Conservation (phyloP, 1,140 invertebrate genomes). For the Ctenoplectra terminalis region DNA sequence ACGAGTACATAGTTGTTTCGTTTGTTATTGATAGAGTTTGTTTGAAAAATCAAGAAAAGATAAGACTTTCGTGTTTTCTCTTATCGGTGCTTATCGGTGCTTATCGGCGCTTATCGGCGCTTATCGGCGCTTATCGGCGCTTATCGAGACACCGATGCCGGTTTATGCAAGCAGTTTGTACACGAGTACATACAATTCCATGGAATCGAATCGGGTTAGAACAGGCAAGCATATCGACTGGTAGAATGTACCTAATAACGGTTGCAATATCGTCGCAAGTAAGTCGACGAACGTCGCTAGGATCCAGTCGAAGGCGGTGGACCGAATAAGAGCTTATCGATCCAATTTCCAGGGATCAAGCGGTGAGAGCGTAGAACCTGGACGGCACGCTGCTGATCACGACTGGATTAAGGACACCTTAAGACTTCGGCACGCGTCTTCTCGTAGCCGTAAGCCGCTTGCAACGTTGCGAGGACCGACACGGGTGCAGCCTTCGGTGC, state of each 20-base stretch:
- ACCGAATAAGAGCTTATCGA: slow-evolving; percentile 68
- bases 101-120: too few relatives aligned
- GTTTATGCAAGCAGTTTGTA: slow-evolving; percentile 7
- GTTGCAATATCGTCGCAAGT: slow-evolving; percentile 23
- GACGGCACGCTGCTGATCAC: slow-evolving; percentile 56
- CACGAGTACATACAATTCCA: background rate
- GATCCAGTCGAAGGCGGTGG: slow-evolving; percentile 29
- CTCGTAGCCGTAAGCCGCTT: slow-evolving; percentile 53
- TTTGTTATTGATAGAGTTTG: too few relatives aligned
- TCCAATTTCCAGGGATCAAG: slow-evolving; percentile 70
- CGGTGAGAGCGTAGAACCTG: slow-evolving; percentile 50
- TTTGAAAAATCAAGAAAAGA: background rate
- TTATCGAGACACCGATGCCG: background rate
- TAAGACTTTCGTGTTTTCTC: background rate
- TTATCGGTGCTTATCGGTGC: too few relatives aligned
- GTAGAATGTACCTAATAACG: slow-evolving; percentile 22
- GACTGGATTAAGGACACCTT: slow-evolving; percentile 66
- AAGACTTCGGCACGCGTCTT: slow-evolving; percentile 65
- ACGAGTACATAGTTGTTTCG: background rate
- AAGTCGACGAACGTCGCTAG: background rate
- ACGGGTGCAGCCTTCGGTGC: background rate
- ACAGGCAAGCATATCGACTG: background rate
- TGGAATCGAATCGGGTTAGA: background rate
- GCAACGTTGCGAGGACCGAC: slow-evolving; percentile 12
- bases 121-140: slow-evolving; percentile 7